Evolutionary conservation across 2,888 invertebrate species (phyloP), one percentile per base, ranked within the genome.

Genomic region (Hypselothyrea guttata): DNA sequence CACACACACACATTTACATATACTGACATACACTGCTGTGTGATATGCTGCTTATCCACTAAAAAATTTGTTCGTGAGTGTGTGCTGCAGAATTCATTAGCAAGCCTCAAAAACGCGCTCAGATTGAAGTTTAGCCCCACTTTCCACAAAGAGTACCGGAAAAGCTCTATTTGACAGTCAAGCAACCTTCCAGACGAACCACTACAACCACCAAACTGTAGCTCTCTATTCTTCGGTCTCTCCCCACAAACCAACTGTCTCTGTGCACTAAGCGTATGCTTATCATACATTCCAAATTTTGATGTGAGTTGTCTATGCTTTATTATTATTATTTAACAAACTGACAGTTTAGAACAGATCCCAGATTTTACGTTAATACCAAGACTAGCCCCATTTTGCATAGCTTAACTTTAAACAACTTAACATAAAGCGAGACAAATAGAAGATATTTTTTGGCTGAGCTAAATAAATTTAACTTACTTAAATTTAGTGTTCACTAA

Each of bases 281-380:
- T 84, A 81, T 81, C 84, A 84, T 77, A 84, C 75, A 75, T 81
- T 81, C 75, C 78, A 60, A 75, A 75, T 81, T 81, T 72, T 82
- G 60, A 75, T 77, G 69, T 61, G 66, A 54, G 40, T 38, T 63
- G 51, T 48, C 60, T 73, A 64, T 72, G 52, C 71, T 72, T 84
- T 75, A 77, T 81, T 72, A 77, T 64, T 70, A 81, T 75, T 84
- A 81, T 81, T 84, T 71, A 67, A 60, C 82, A 63, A 74, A 67
- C 51, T 65, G 57, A 65, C 62, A 42, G 44, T 22, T 45, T 9
- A 22, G 28, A 38, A 47, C 52, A 9, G 11, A 41, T 5, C 13
- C 7, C 15, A 16, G n/a, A 27, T n/a, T 3, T 11, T 22, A 22
- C 2, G 2, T 22, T 22, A 22, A 22, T 2, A 22, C 5, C 22